These are phyloP conservation scores for Anhinga anhinga DNA, from an alignment of 2,113 vertebrate species.

Conservation along the genomic window DNA sequence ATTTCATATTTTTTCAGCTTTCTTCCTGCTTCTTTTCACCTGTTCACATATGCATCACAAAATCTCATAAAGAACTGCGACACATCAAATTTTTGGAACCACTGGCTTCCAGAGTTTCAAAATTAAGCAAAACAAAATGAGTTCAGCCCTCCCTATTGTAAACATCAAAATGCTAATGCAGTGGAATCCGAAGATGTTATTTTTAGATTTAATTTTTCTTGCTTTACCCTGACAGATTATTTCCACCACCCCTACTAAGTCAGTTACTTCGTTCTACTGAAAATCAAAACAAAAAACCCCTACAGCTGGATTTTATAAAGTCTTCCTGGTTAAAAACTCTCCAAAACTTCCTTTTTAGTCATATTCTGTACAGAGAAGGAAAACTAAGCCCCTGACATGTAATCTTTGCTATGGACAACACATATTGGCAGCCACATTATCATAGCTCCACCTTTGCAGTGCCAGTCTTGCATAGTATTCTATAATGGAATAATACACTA, in stretches of 20 bases:
- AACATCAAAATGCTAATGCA: neutral
- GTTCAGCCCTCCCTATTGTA: neutral
- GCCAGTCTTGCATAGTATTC: no score
- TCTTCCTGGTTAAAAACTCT: neutral
- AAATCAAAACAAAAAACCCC: neutral
- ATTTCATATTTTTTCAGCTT: neutral
- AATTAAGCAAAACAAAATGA: neutral
- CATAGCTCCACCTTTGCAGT: neutral
- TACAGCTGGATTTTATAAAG: neutral
- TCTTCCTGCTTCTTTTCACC: neutral
- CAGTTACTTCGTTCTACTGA: neutral
- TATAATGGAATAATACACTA: no score
- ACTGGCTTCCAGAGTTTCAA: neutral
- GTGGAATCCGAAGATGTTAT: neutral
- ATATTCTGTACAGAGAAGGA: neutral
- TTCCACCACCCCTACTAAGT: neutral
- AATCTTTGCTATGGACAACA: neutral
- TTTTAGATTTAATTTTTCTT: neutral
- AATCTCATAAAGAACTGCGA: rapidly evolving
- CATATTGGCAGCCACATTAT: neutral
- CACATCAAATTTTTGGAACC: neutral
- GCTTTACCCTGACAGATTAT: neutral
- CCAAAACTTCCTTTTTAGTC: neutral
- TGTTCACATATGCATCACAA: neutral
- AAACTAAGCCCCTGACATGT: neutral